These are phyloP conservation scores for Sesia bembeciformis DNA, from an alignment of 2,888 invertebrate genomes.

Conservation along the genomic window DNA sequence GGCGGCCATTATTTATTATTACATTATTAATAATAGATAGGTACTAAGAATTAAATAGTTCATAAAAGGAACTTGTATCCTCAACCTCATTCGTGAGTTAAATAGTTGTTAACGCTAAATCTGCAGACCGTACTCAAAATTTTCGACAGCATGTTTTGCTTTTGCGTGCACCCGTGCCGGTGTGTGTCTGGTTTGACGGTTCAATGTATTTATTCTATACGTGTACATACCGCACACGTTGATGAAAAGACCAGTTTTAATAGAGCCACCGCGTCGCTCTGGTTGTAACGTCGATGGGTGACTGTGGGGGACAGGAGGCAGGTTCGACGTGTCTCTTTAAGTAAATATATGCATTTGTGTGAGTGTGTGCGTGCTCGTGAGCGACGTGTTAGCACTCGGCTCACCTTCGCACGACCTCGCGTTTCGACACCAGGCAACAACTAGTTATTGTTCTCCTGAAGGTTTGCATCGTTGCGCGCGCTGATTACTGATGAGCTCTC, in stretches of 20 bases:
- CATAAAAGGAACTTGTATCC: no score
- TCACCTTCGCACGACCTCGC: slow-evolving; percentile 72
- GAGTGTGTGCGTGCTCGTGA: slow-evolving; percentile 42
- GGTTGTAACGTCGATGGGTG: not conserved
- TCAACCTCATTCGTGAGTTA: no score
- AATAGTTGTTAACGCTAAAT: no score
- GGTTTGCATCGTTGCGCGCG: slow-evolving; percentile 54
- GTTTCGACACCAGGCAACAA: slow-evolving; percentile 58
- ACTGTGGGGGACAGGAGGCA: not conserved
- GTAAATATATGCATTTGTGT: slow-evolving; percentile 4
- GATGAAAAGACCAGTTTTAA: slow-evolving; percentile 17
- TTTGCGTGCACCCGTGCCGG: slow-evolving; percentile 46
- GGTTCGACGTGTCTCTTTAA: slow-evolving; percentile 3
- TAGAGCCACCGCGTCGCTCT: slow-evolving; percentile 16
- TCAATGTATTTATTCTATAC: slow-evolving; percentile 24
- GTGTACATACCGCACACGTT: slow-evolving; percentile 37
- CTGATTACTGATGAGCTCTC: slow-evolving; percentile 61
- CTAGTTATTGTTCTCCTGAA: slow-evolving; percentile 65
- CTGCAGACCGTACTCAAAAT: slow-evolving; percentile 38
- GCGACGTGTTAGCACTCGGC: slow-evolving; percentile 53
- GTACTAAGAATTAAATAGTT: no score
- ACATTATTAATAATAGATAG: no score
- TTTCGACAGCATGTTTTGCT: slow-evolving; percentile 61
- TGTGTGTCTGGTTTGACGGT: slow-evolving; percentile 33
- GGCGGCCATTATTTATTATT: no score